These are phyloP conservation scores for Enteromius argenteus DNA, from an alignment of 2,797 vertebrate genomes.

Conservation along the genomic window DNA sequence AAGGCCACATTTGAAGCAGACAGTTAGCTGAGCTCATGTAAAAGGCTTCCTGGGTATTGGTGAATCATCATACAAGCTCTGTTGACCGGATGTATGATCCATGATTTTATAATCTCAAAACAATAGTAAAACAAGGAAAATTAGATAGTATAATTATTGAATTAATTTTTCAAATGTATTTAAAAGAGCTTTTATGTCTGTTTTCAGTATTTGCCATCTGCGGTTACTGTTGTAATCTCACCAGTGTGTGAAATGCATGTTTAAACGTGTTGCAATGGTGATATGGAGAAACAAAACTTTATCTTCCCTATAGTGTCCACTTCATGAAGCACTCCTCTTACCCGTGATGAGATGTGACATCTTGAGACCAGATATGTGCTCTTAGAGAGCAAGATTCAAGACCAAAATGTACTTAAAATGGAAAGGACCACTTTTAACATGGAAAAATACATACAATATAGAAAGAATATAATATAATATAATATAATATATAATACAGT, in stretches of 20 bases:
- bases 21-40: background rate
- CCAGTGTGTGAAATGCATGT: background rate
- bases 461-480: background rate
- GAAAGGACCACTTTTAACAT: background rate
- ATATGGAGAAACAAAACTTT: background rate
- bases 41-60: background rate
- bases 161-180: background rate
- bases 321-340: background rate
- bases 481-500: background rate
- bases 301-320: background rate
- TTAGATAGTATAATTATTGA: background rate
- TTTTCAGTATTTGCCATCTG: background rate
- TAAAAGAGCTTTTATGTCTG: background rate
- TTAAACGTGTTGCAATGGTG: background rate
- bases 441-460: background rate
- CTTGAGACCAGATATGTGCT: background rate
- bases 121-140: background rate
- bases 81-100: background rate
- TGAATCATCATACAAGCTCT: background rate
- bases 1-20: slow-evolving; percentile 15
- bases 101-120: background rate
- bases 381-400: background rate
- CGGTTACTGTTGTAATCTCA: background rate
- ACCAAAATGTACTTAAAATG: background rate
- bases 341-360: background rate